Evolutionary conservation across 35 echinoderm and acorn worm genomes (phyloP), one percentile per base, ranked within the genome.

Genomic region (Apostichopus californicus): DNA sequence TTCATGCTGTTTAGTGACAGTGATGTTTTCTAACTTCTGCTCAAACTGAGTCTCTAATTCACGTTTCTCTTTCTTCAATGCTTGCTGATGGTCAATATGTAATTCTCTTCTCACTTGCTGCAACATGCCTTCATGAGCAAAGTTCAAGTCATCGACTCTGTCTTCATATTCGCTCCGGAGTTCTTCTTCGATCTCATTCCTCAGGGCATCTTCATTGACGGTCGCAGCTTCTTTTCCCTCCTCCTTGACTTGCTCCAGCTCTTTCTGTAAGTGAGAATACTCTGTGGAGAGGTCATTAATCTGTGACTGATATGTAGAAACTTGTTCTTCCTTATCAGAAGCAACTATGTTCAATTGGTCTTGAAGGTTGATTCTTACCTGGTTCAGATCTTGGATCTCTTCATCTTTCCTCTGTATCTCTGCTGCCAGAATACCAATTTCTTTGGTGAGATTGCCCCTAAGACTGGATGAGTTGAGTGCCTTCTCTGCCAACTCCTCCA

Each of bases 71-170:
- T 86, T 91, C 57, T 95, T 94, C 34, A 99, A 55, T 54, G 92
- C 92, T 73, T 92, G 93, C 28, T 93, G 59, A 87, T 95, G 95
- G 28, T 98, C 96, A 5, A 95, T 53, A 52, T 81, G 80, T 56
- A 98, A 66, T 28, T 95, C 92, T 28, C 54, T 77, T 83, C 90
- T 93, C 3, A 95, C 85, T 77, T 90, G 56, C 72, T 92, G 91
- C 77, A 95, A 12, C 17, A 92, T 85, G 18, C 71, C 70, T 56
- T 95, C 96, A 92, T 98, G 90, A 26, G 81, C 79, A 86, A 91
- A 94, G 59, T 93, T 95, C 77, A 98, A 23, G 34, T 98, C 94
- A 3, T 95, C 96, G 13, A 95, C 91, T 70, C 70, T 88, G 14
- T 98, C 96, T 34, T 98, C 94, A 17, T 94, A 94, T 17, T 98